A percentile compares a stretch with the other conserved stretches of the same genome.
Conservation (phyloP, 2,888 invertebrate species). For the Cylloceria caligata region DNA sequence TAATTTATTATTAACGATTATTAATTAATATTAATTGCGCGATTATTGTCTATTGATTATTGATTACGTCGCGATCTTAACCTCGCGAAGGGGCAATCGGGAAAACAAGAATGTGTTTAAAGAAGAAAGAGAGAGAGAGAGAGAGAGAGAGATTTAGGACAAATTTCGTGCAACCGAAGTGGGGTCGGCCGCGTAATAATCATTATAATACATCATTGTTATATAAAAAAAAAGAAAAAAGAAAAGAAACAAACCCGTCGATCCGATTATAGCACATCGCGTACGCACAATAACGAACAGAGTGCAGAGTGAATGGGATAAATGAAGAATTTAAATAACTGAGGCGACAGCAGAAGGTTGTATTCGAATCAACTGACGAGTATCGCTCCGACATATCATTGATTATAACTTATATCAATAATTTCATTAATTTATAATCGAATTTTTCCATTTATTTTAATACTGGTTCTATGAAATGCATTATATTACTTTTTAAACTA, state of each 20-base stretch:
- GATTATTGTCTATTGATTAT: slow-evolving; percentile 48
- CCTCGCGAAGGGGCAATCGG: slow-evolving; percentile 27
- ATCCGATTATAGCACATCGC: slow-evolving; percentile 60
- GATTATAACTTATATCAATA: slow-evolving; percentile 43
- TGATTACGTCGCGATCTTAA: slow-evolving; percentile 42
- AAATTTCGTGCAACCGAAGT: slow-evolving; percentile 65
- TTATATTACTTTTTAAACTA: not conserved
- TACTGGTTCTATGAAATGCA: not conserved
- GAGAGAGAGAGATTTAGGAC: slow-evolving; percentile 51
- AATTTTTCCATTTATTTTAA: not conserved
- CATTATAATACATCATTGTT: slow-evolving; percentile 56
- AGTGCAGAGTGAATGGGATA: slow-evolving; percentile 13
- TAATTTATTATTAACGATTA: slow-evolving; percentile 73
- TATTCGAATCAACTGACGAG: slow-evolving; percentile 72
- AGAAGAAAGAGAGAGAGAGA: slow-evolving; percentile 50
- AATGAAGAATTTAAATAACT: slow-evolving; percentile 34
- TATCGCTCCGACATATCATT: slow-evolving; percentile 41
- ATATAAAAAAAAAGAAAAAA: slow-evolving; percentile 38
- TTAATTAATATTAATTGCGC: slow-evolving; percentile 45
- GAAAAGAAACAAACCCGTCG: slow-evolving; percentile 60
- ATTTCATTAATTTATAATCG: slow-evolving; percentile 59
- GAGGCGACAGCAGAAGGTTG: slow-evolving; percentile 71
- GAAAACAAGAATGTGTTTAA: slow-evolving; percentile 31
- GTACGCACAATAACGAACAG: slow-evolving; percentile 43
- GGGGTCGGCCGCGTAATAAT: slow-evolving; percentile 67